Evolutionary conservation across 2,888 invertebrate species (phyloP).

Genomic region (Polydrusus cervinus): DNA sequence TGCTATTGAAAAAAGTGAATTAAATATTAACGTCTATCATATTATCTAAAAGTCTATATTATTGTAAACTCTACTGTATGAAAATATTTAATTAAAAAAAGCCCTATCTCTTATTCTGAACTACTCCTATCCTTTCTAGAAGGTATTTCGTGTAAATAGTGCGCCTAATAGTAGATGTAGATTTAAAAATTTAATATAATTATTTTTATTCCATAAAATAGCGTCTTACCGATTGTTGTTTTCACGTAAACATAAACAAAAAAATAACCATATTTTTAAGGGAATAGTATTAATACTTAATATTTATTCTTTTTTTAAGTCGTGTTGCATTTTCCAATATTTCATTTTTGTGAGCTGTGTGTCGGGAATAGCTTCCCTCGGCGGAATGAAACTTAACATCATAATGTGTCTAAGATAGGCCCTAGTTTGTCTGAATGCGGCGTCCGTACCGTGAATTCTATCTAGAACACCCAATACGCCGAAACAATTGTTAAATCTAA

Average conservation of each 20-base stretch:
- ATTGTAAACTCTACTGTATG: constrained; percentile 10
- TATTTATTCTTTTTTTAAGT: constrained; percentile 45
- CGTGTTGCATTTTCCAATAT: constrained; percentile 54
- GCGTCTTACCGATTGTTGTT: neutral
- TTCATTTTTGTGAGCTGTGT: constrained; percentile 64
- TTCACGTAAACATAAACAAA: neutral
- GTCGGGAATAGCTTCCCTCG: constrained; percentile 81
- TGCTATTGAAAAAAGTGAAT: constrained; percentile 1
- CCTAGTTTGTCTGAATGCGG: constrained; percentile 81
- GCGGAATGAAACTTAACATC: constrained; percentile 80
- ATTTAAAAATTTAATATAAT: neutral
- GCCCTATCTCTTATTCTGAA: neutral
- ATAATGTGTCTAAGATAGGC: constrained; percentile 82
- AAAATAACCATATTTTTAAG: neutral
- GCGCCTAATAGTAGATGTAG: constrained; percentile 3
- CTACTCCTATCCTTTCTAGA: neutral
- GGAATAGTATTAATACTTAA: neutral
- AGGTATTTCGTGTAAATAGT: constrained; percentile 15
- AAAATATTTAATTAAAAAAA: constrained; percentile 22
- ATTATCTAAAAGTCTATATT: neutral
- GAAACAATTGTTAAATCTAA: constrained; percentile 88
- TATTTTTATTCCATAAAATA: neutral
- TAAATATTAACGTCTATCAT: neutral
- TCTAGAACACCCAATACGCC: constrained; percentile 89
- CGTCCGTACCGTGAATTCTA: constrained; percentile 88